Base-by-base conservation (phyloP, 2,113 vertebrate species). In the Elephas maximus region DNA sequence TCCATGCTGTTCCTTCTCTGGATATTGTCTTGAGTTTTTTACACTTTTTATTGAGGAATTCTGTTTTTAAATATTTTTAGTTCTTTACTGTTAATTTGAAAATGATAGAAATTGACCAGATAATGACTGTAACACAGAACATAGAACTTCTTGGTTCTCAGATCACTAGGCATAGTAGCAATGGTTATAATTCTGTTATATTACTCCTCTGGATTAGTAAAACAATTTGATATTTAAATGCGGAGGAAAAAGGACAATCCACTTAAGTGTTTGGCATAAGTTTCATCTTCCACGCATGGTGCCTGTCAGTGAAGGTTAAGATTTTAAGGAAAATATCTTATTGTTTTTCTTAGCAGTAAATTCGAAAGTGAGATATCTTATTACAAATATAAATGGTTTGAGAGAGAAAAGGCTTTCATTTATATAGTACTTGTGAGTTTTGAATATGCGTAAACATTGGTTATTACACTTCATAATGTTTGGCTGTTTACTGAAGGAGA, bases 371-470 rank as follows among this genome's bases (percentile, higher is more conserved):
- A 84, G 30, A 73, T 78, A 1, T 41, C 45, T 17, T 84, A 73
- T 41, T 63, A 86, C 14, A 51, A 62, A 48, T 79, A 67, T n/a
- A 30, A 41, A 48, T 90, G 76, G 28, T 53, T 89, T 73, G 71
- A 94, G 82, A n/a, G 63, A 94, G 30, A 83, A 90, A 76, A 44
- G 62, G 45, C 44, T 89, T 88, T 24, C 9, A 10, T 85, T 69
- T 79, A 33, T 53, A 33, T 80, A 88, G 45, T 24, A n/a, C 7
- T 74, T 86, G 26, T 4, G 90, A 80, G 5, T 88, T 92, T 82
- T 74, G 23, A 71, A 3, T 79, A 21, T 87, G 17, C 28, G 2
- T 57, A 90, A 73, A 80, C 62, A 80, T 88, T 96, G 51, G 84
- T 77, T 78, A 20, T 79, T 94, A 73, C 5, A 73, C 17, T 84